These are phyloP conservation scores for Rhynchopsitta pachyrhyncha DNA, from an alignment of 2,113 vertebrate species.

Conservation along the genomic window DNA sequence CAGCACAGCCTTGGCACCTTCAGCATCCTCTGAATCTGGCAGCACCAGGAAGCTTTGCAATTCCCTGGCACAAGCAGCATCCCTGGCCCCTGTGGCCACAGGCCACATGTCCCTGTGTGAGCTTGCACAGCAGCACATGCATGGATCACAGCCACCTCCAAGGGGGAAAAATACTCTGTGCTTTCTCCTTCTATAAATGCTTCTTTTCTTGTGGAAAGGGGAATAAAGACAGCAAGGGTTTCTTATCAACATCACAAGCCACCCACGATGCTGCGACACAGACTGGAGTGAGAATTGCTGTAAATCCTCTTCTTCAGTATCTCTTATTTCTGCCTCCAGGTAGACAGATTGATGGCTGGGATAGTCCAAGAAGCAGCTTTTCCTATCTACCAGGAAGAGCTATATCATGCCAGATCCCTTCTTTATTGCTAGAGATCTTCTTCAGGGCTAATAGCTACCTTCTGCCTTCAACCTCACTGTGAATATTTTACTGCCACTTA, in stretches of 20 bases:
- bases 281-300: background rate
- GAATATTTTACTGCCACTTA: background rate
- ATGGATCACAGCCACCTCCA: background rate
- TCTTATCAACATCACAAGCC: background rate
- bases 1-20: background rate
- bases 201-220: background rate
- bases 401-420: background rate
- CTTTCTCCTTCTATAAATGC: background rate
- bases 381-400: background rate
- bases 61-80: background rate
- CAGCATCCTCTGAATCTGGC: background rate
- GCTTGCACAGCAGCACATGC: background rate
- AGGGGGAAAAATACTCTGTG: accelerated
- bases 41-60: background rate
- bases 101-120: accelerated
- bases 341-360: background rate
- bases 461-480: accelerated
- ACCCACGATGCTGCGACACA: background rate
- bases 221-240: background rate
- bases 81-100: background rate
- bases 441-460: background rate
- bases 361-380: background rate
- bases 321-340: background rate
- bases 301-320: background rate
- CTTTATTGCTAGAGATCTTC: background rate